Conservation (phyloP, 2,888 invertebrate genomes). For the Pterostichus madidus region DNA sequence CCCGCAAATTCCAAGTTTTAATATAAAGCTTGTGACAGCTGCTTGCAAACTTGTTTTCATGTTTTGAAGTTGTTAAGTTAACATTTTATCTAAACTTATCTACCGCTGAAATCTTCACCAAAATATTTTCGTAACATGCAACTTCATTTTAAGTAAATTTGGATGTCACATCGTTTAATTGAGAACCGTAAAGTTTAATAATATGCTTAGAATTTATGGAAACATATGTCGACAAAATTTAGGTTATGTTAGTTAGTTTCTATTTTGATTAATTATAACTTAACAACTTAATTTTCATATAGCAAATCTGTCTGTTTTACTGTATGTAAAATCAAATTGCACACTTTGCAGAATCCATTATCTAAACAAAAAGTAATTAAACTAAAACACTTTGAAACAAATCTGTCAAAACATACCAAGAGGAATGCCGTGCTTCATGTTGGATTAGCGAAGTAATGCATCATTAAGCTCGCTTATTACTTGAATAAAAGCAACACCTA, state of each 20-base stretch:
- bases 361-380: no score
- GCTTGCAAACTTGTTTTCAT: slow-evolving; percentile 2
- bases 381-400: no score
- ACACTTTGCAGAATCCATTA: no score
- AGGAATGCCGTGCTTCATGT: background rate
- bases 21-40: background rate
- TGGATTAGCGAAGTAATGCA: slow-evolving; percentile 3
- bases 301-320: no score
- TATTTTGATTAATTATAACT: no score
- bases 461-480: slow-evolving; percentile 9
- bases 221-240: no score
- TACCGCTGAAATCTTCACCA: background rate
- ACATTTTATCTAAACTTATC: background rate
- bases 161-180: background rate
- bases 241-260: no score
- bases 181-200: background rate
- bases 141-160: background rate
- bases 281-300: no score
- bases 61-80: background rate
- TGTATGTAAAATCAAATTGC: no score
- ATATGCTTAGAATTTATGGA: no score
- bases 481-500: background rate
- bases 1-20: slow-evolving; percentile 3
- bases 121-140: background rate
- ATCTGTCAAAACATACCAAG: no score